These are phyloP conservation scores for Synergus umbraculus DNA, from an alignment of 2,888 invertebrate species.

Conservation along the genomic window DNA sequence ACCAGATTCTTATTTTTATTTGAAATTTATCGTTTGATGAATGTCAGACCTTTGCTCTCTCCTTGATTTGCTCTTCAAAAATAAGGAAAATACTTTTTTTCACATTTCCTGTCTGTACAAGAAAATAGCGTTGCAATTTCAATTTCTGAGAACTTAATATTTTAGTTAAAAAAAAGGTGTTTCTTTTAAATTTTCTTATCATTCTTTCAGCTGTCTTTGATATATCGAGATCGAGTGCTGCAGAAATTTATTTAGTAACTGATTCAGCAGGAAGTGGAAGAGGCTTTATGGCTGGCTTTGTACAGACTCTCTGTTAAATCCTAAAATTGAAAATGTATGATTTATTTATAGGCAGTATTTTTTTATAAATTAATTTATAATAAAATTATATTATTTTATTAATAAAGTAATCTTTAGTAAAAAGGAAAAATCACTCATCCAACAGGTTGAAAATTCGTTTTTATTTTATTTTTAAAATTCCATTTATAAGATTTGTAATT, in stretches of 20 bases:
- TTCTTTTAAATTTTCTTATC: background rate
- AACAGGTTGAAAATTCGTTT: background rate
- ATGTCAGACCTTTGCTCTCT: constrained; percentile 1
- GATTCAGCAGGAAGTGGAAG: constrained; percentile 73
- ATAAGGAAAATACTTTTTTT: background rate
- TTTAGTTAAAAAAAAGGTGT: background rate
- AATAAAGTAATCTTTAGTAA: background rate
- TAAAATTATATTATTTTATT: background rate
- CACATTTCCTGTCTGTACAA: background rate
- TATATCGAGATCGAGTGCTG: constrained; percentile 64
- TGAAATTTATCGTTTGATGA: background rate
- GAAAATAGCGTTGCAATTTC: background rate
- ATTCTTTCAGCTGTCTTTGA: constrained; percentile 71
- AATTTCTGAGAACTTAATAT: background rate
- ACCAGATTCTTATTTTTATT: background rate
- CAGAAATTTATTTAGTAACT: constrained; percentile 75
- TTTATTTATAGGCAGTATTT: background rate
- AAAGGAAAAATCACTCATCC: background rate
- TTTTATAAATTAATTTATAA: background rate
- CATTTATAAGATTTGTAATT: background rate
- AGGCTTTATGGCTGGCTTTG: constrained; percentile 77
- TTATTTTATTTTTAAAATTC: background rate
- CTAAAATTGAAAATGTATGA: constrained; percentile 1
- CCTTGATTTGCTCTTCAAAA: background rate
- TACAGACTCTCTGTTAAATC: constrained; percentile 66